A percentile compares a stretch with the other conserved stretches of the same genome.
These are phyloP conservation scores for Rhinolophus sinicus DNA, from an alignment of 2,113 vertebrate genomes.

Conservation along the genomic window DNA sequence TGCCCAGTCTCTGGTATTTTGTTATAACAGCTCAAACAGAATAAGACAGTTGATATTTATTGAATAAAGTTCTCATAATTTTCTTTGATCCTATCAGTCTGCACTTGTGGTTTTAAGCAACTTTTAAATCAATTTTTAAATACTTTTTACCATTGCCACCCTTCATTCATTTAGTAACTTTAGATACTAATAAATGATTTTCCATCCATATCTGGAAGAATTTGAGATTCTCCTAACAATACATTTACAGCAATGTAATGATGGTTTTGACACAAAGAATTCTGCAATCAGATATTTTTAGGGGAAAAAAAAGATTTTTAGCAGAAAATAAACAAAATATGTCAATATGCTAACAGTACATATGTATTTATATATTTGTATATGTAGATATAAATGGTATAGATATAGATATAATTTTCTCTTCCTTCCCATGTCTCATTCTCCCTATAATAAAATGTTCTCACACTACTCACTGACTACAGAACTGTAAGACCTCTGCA, in stretches of 20 bases:
- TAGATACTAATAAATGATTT: background rate
- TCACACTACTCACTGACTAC: constrained; percentile 50
- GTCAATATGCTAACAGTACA: background rate
- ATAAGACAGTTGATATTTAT: background rate
- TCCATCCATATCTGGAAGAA: background rate
- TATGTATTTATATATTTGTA: too few relatives aligned
- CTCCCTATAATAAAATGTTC: constrained; percentile 35
- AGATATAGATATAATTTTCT: background rate
- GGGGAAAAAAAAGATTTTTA: background rate
- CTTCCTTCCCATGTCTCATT: background rate
- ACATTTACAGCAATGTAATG: background rate
- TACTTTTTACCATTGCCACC: background rate
- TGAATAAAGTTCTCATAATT: background rate
- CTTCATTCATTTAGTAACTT: background rate
- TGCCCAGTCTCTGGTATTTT: background rate
- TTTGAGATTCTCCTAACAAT: background rate
- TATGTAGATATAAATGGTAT: too few relatives aligned
- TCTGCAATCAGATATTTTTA: background rate
- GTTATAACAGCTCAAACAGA: background rate
- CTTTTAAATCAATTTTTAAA: background rate
- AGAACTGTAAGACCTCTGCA: constrained; percentile 40
- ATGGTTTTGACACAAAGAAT: background rate
- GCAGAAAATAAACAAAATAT: background rate
- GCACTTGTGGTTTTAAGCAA: background rate
- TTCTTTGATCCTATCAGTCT: background rate